These are phyloP conservation scores for Leptopilina boulardi DNA, from an alignment of 1,140 invertebrate genomes.

Conservation along the genomic window DNA sequence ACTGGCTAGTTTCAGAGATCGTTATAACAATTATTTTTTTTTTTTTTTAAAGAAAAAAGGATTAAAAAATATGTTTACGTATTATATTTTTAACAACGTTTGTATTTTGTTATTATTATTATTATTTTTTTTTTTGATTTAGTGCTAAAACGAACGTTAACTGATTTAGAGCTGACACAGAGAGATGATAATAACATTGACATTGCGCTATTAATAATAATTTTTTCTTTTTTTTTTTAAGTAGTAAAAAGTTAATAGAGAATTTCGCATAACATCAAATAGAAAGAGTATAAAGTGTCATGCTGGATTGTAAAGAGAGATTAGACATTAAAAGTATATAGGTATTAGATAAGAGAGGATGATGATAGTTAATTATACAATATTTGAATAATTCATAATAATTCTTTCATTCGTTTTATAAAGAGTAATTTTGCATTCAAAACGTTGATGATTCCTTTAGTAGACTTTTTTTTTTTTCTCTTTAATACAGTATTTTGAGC, in stretches of 20 bases:
- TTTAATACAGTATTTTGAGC: constrained; percentile 75
- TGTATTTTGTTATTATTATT: no score
- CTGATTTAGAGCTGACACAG: constrained; percentile 20
- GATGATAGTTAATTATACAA: constrained; percentile 72
- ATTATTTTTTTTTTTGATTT: no score
- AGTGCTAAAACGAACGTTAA: no score
- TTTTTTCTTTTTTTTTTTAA: constrained; percentile 2
- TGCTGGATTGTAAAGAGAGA: constrained; percentile 69
- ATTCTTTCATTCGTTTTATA: constrained; percentile 61
- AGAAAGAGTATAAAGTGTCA: constrained; percentile 70
- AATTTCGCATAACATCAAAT: constrained; percentile 72
- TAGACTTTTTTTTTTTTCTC: constrained; percentile 68
- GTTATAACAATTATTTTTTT: no score
- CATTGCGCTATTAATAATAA: constrained; percentile 7
- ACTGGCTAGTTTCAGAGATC: no score
- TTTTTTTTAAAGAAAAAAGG: no score
- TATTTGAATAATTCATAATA: constrained; percentile 72
- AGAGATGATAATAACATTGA: not conserved
- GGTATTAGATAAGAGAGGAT: constrained; percentile 71
- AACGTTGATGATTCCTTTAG: constrained; percentile 71
- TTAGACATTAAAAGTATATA: constrained; percentile 72
- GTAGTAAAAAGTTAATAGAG: constrained; percentile 71
- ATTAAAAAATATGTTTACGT: no score
- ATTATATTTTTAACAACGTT: no score
- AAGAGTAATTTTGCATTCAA: constrained; percentile 69